A percentile compares a stretch with the other conserved stretches of the same genome.
phyloP scores from a whole-genome alignment of 2,888 invertebrate species.

The Nomada ferruginata region DNA sequence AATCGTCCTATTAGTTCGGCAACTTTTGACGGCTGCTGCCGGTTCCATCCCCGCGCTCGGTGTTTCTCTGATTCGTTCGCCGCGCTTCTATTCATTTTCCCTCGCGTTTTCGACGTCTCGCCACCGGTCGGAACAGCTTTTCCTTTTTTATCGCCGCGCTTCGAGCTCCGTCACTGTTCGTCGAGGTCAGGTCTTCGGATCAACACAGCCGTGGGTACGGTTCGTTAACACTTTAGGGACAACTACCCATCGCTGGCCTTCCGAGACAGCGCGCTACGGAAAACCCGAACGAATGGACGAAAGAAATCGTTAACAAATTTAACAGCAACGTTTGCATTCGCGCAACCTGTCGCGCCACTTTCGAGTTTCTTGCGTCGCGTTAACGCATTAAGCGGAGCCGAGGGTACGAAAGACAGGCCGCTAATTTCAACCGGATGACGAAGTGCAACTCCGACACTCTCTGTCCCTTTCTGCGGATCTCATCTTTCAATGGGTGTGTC shows the following conservation, averaged over 20 bases:
- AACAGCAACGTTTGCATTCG: too few relatives aligned
- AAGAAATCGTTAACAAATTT: too few relatives aligned
- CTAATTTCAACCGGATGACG: background rate
- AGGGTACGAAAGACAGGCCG: background rate
- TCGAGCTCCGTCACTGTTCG: background rate
- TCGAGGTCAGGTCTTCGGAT: slow-evolving; percentile 27
- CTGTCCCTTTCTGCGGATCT: slow-evolving; percentile 7
- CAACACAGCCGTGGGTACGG: slow-evolving; percentile 4
- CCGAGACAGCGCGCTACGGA: too few relatives aligned
- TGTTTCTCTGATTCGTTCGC: slow-evolving; percentile 60
- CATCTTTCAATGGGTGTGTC: slow-evolving; percentile 24
- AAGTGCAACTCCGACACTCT: background rate
- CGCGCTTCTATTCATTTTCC: slow-evolving; percentile 54
- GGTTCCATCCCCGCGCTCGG: slow-evolving; percentile 58
- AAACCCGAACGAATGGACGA: background rate
- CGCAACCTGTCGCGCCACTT: too few relatives aligned
- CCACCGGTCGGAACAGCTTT: slow-evolving; percentile 29
- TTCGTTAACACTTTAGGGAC: slow-evolving; percentile 25
- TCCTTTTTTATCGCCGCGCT: slow-evolving; percentile 6
- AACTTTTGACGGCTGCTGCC: slow-evolving; percentile 78
- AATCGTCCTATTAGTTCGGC: slow-evolving; percentile 77
- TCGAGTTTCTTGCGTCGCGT: too few relatives aligned
- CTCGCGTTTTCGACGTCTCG: slow-evolving; percentile 64
- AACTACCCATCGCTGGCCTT: too few relatives aligned
- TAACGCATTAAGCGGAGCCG: too few relatives aligned